Evolutionary conservation across 35 echinoderm and acorn worm genomes (phyloP).

Genomic region (Apostichopus japonicus): DNA sequence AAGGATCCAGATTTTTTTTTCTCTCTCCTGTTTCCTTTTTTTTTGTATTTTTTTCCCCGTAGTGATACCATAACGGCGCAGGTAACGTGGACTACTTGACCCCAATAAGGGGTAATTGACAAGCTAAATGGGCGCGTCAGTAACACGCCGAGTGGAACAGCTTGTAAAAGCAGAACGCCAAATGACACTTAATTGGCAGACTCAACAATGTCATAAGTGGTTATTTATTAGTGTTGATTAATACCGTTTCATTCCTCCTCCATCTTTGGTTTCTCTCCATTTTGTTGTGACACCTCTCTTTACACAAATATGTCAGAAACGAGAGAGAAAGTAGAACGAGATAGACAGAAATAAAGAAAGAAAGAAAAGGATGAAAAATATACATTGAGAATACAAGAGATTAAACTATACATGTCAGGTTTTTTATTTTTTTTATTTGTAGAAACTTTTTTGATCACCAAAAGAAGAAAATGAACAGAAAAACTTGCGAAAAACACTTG

Average conservation of each 20-base stretch:
- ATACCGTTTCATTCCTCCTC: not conserved
- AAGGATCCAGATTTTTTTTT: not conserved
- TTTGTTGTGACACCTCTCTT: not conserved
- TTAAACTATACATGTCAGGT: no score
- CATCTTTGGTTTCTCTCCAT: not conserved
- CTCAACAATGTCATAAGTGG: not conserved
- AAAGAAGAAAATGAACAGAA: no score
- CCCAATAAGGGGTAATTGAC: constrained; percentile 35
- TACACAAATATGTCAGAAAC: not conserved
- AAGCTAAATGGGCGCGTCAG: constrained; percentile 17
- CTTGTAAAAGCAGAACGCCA: constrained; percentile 38
- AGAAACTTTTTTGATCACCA: no score
- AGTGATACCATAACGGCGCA: constrained; percentile 1
- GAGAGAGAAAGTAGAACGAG: not conserved
- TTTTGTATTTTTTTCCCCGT: not conserved
- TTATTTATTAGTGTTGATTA: constrained; percentile 53
- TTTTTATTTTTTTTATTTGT: no score
- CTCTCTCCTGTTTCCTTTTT: not conserved
- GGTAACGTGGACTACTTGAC: constrained; percentile 16
- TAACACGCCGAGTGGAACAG: constrained; percentile 9
- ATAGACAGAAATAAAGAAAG: not conserved
- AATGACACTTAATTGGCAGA: constrained; percentile 44
- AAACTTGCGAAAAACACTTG: no score
- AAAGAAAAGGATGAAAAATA: no score
- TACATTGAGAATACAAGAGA: no score